A percentile compares a stretch with the other conserved stretches of the same genome.
These are phyloP conservation scores for Drosophila quadrilineata DNA, from an alignment of 1,140 invertebrate genomes.

Conservation along the genomic window DNA sequence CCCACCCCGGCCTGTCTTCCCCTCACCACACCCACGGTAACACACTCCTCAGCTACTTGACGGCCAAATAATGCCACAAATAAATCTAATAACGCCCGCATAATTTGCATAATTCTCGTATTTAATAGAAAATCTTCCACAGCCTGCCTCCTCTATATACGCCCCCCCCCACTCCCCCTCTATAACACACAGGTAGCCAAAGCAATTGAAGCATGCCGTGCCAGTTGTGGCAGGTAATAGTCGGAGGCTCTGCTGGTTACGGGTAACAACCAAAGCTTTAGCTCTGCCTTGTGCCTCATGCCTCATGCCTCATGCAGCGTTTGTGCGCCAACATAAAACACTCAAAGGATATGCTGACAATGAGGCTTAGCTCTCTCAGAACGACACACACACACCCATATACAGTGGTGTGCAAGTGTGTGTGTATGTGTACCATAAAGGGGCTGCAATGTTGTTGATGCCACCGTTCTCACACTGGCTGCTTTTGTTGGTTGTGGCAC, in stretches of 20 bases:
- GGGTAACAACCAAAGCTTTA: background rate
- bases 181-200: slow-evolving; percentile 51
- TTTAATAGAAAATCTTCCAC: slow-evolving; percentile 57
- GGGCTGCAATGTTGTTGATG: slow-evolving; percentile 22
- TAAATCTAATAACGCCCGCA: slow-evolving; percentile 78
- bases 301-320: too few relatives aligned
- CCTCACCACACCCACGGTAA: background rate
- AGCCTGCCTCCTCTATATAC: too few relatives aligned
- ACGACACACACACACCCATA: slow-evolving; percentile 13
- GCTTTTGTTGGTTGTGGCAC: too few relatives aligned
- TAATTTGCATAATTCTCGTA: slow-evolving; percentile 79
- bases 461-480: too few relatives aligned
- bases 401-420: too few relatives aligned
- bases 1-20: slow-evolving; percentile 1
- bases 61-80: slow-evolving; percentile 60
- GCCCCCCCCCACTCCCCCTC: too few relatives aligned
- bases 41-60: slow-evolving; percentile 37
- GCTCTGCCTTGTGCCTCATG: slow-evolving; percentile 33
- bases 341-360: slow-evolving; percentile 80
- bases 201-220: slow-evolving; percentile 63
- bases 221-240: slow-evolving; percentile 33
- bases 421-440: slow-evolving; percentile 25
- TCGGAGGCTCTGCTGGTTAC: slow-evolving; percentile 3
- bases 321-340: slow-evolving; percentile 68
- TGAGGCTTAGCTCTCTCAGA: slow-evolving; percentile 65